These are phyloP conservation scores for Zhengitettix transpicula DNA, from an alignment of 2,888 invertebrate species.

Conservation along the genomic window DNA sequence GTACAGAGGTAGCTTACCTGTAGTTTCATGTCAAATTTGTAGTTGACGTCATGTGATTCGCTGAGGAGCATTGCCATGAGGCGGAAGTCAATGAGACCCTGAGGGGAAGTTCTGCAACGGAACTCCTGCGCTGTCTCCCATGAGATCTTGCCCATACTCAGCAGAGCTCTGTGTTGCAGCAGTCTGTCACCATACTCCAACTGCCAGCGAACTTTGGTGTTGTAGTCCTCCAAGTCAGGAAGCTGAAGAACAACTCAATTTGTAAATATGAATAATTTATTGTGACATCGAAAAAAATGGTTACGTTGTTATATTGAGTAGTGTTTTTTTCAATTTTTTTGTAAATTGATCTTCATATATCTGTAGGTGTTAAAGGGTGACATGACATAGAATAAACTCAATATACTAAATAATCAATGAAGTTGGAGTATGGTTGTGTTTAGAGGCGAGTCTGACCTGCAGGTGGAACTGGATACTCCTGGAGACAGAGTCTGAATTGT, in stretches of 20 bases:
- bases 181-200: conserved; percentile 13
- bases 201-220: background rate
- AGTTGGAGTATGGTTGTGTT: no score
- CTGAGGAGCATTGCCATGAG: conserved; percentile 14
- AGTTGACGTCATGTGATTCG: conserved; percentile 16
- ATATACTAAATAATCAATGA: no score
- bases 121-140: conserved; percentile 19
- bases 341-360: no score
- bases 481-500: conserved; percentile 16
- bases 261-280: no score
- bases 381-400: no score
- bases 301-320: no score
- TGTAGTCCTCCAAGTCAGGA: conserved; percentile 8
- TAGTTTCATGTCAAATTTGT: conserved; percentile 11
- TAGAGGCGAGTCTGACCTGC: conserved; percentile 1
- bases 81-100: conserved; percentile 14
- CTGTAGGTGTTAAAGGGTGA: no score
- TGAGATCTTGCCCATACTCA: conserved; percentile 15
- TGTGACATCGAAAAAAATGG: no score
- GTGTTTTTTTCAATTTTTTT: no score
- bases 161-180: conserved; percentile 17
- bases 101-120: conserved; percentile 12
- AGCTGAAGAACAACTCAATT: no score
- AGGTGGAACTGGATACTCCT: conserved; percentile 11
- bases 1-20: conserved; percentile 9